Conservation (phyloP, 2,888 invertebrate genomes). For the Drosophila nigricruria region DNA sequence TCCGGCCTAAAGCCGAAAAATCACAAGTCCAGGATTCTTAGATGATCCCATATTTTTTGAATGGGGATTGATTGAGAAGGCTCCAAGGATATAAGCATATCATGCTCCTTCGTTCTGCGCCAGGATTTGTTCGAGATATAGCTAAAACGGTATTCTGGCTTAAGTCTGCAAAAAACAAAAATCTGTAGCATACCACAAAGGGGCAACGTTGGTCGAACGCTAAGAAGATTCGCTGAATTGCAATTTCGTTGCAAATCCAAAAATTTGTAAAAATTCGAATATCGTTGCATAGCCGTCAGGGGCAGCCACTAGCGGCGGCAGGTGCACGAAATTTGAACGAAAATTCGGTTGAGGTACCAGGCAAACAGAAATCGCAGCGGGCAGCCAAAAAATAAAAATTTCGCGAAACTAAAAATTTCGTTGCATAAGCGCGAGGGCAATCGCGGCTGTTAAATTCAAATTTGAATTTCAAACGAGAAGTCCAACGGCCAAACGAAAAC, state of each 20-base stretch:
- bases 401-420: neutral
- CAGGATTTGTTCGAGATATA: neutral
- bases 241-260: neutral
- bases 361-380: slow-evolving; percentile 3
- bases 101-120: neutral
- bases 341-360: neutral
- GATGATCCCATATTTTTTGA: neutral
- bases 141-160: neutral
- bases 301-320: neutral
- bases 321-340: neutral
- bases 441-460: neutral
- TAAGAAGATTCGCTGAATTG: neutral
- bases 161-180: neutral
- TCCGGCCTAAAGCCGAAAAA: too few relatives aligned
- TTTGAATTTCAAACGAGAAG: neutral
- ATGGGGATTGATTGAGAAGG: neutral
- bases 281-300: neutral
- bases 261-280: neutral
- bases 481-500: neutral
- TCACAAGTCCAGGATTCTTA: neutral
- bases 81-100: neutral
- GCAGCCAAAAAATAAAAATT: neutral
- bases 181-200: neutral
- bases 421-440: slow-evolving; percentile 1
- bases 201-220: neutral